Conservation (phyloP, 2,113 vertebrate species). For the Ophiodon elongatus region DNA sequence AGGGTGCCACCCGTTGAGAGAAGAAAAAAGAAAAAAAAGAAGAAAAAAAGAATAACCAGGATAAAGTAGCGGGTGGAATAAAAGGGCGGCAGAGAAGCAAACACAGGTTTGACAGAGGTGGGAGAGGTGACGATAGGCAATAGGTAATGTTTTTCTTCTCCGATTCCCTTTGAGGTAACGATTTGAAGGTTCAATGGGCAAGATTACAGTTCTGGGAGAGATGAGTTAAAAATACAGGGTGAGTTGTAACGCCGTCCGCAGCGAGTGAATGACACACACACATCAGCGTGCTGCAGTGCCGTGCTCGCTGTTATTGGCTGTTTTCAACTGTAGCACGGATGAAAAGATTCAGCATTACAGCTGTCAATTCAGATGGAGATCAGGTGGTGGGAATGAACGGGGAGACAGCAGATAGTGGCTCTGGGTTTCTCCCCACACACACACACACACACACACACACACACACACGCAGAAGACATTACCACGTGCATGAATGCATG, state of each 20-base stretch:
- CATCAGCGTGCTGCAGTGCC: slow-evolving; percentile 56
- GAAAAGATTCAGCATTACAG: slow-evolving; percentile 81
- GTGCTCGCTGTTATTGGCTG: slow-evolving; percentile 68
- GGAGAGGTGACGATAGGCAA: slow-evolving; percentile 64
- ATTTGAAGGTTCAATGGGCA: slow-evolving; percentile 80
- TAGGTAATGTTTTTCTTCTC: slow-evolving; percentile 70
- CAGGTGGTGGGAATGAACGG: slow-evolving; percentile 86
- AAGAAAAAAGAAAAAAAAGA: slow-evolving; percentile 33
- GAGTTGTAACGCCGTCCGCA: slow-evolving; percentile 67
- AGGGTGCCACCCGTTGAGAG: slow-evolving; percentile 43
- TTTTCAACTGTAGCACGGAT: slow-evolving; percentile 72
- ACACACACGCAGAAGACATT: slow-evolving; percentile 56
- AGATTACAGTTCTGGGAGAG: slow-evolving; percentile 74
- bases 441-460: slow-evolving; percentile 49
- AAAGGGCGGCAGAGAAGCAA: slow-evolving; percentile 52
- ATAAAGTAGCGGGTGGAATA: slow-evolving; percentile 60
- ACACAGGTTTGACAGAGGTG: slow-evolving; percentile 69
- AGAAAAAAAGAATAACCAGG: slow-evolving; percentile 42
- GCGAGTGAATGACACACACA: slow-evolving; percentile 66
- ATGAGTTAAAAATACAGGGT: slow-evolving; percentile 79
- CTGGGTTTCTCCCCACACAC: slow-evolving; percentile 52
- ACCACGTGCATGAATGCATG: slow-evolving; percentile 68
- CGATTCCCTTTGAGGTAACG: slow-evolving; percentile 75
- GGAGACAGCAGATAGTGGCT: slow-evolving; percentile 83
- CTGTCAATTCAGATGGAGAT: slow-evolving; percentile 84